A percentile compares a stretch with the other conserved stretches of the same genome.
These are phyloP conservation scores for Campylomormyrus numenius DNA, from an alignment of 2,113 vertebrate species.

Conservation along the genomic window DNA sequence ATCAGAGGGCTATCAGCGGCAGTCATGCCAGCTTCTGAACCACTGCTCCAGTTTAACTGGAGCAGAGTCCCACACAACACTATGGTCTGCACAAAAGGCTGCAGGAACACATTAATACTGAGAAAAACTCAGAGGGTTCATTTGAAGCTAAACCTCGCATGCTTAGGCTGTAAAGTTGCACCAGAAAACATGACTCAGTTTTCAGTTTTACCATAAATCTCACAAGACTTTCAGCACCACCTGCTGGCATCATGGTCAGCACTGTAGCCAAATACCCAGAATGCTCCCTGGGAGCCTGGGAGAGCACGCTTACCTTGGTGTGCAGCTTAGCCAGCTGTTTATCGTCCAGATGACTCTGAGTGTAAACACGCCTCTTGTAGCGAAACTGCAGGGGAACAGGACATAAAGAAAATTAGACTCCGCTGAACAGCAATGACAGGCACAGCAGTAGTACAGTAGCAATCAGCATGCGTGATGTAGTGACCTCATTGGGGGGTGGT, in stretches of 20 bases:
- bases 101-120: neutral
- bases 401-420: neutral
- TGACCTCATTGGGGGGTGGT: neutral
- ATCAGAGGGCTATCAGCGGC: neutral
- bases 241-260: neutral
- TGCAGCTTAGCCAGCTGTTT: constrained; percentile 95
- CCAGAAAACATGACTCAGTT: neutral
- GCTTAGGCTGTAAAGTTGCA: neutral
- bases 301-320: constrained; percentile 72
- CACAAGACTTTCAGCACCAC: neutral
- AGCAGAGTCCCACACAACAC: neutral
- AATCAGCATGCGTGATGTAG: neutral
- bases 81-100: neutral
- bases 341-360: constrained; percentile 86
- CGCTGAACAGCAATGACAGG: neutral
- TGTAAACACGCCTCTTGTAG: constrained; percentile 90
- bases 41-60: neutral
- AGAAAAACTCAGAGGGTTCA: neutral
- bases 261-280: neutral
- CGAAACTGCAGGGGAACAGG: constrained; percentile 71
- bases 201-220: neutral
- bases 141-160: neutral
- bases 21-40: neutral
- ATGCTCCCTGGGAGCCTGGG: neutral
- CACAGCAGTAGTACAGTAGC: neutral